Conservation (phyloP, 2,888 invertebrate genomes). For the Carterocephalus palaemon region DNA sequence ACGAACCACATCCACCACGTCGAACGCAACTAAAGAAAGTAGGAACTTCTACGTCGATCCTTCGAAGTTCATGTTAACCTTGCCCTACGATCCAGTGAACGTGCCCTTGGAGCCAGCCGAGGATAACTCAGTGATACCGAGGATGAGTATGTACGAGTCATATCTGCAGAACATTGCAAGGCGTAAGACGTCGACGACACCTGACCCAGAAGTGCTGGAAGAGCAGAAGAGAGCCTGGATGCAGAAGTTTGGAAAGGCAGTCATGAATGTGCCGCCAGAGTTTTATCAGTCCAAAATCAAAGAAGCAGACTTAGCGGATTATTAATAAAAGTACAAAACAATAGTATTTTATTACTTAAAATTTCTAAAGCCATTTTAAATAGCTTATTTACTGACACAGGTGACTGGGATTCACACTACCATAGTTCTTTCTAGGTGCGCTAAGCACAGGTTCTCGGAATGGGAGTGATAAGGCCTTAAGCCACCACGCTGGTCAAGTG, state of each 20-base stretch:
- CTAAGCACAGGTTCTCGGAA: no score
- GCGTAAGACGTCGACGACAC: constrained; percentile 49
- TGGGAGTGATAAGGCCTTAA: no score
- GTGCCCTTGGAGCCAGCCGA: constrained; percentile 65
- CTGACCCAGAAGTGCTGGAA: constrained; percentile 36
- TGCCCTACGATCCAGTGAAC: constrained; percentile 66
- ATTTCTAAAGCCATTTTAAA: no score
- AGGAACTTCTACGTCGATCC: constrained; percentile 42
- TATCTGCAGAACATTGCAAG: constrained; percentile 56
- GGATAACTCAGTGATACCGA: constrained; percentile 63
- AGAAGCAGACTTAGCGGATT: constrained; percentile 9
- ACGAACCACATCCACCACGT: neutral
- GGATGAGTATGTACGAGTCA: constrained; percentile 67
- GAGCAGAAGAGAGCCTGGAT: constrained; percentile 43
- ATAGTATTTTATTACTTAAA: neutral
- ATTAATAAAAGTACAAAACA: constrained; percentile 17
- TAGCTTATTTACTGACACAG: no score
- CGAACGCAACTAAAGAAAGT: constrained; percentile 37
- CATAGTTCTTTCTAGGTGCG: no score
- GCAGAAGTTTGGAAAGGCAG: constrained; percentile 42
- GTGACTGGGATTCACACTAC: no score
- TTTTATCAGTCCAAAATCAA: constrained; percentile 1
- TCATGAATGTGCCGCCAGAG: constrained; percentile 41
- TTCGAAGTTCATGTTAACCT: constrained; percentile 52
- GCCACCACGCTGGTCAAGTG: no score